Base-by-base conservation (phyloP, 2,888 invertebrate genomes). In the Globia sparganii region DNA sequence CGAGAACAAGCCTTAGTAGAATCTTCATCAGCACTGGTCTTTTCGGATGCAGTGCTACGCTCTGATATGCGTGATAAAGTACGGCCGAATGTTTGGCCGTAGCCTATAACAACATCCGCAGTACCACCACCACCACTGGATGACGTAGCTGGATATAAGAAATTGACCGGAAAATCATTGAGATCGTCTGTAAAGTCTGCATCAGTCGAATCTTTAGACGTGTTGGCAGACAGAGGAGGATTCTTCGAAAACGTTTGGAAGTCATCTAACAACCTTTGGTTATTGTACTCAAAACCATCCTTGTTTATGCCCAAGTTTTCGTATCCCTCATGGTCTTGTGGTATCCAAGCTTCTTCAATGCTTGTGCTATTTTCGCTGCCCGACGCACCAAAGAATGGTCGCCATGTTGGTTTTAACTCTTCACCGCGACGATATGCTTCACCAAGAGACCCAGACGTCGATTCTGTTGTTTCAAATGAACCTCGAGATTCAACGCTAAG, bases 61-160 rank as follows among this genome's bases (percentile, higher is more conserved):
- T 99, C 99, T 0, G 98, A 99, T 91, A 99, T 99, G 82, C 99
- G 97, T 1, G 98, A 98, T 46, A 99, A 96, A 0, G 99, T 99
- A 64, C 99, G 97, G 0, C 98, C 97, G 94, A 98, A 98, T 65
- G 98, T 98, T 78, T 98, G 97, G 13, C 97, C 98, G 89, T 98
- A 98, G 15, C 98, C 98, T 67, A 97, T 97, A 69, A 98, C 97
- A 66, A 98, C 97, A 91, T 98, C 98, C 1, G 97, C 97, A 87
- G 97, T 97, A 5, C 97, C 96, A 56, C 77, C 66, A 58, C 58
- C n/a, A 40, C 67, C 81, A 66, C 83, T 85, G 37, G 97, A 97
- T 34, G 97, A 97, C 15, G 97, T 96, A 75, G 97, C 97, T 86
- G 98, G 98, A 93, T 98, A 98, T 49, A 98, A 97, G 91, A 98